Evolutionary conservation across 2,797 vertebrate species (phyloP).

Genomic region (Sebastes taczanowskii): DNA sequence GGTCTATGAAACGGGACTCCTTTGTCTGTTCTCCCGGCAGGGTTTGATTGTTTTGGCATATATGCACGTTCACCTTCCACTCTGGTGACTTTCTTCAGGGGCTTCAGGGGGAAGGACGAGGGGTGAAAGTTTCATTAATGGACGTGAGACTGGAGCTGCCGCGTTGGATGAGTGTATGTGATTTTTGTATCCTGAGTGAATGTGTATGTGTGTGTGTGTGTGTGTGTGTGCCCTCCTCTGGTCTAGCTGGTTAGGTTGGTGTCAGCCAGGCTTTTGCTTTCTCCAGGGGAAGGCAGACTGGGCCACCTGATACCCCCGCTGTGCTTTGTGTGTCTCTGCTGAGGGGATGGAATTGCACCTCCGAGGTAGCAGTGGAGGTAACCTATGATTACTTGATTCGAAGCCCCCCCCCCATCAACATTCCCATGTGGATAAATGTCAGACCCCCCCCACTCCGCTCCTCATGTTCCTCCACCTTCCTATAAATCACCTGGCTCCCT

Average conservation of each 20-base stretch:
- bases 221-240: slow-evolving; percentile 47
- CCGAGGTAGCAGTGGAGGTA: slow-evolving; percentile 71
- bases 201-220: slow-evolving; percentile 46
- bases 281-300: slow-evolving; percentile 34
- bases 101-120: neutral
- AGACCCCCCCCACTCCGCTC: slow-evolving; percentile 12
- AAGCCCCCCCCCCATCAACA: slow-evolving; percentile 21
- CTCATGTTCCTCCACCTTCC: slow-evolving; percentile 60
- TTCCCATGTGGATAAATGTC: slow-evolving; percentile 71
- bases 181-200: neutral
- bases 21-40: slow-evolving; percentile 15
- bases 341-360: slow-evolving; percentile 75
- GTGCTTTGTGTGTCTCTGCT: slow-evolving; percentile 68
- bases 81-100: neutral
- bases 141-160: slow-evolving; percentile 9
- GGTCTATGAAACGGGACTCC: slow-evolving; percentile 24
- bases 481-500: slow-evolving; percentile 71
- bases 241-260: slow-evolving; percentile 70
- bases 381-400: slow-evolving; percentile 65
- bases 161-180: slow-evolving; percentile 9
- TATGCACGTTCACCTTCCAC: slow-evolving; percentile 11
- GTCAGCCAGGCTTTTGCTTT: slow-evolving; percentile 57
- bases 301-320: slow-evolving; percentile 70
- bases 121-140: slow-evolving; percentile 32
- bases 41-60: slow-evolving; percentile 37